These are phyloP conservation scores for Agrotis ipsilon DNA, from an alignment of 2,888 invertebrate species.

Conservation along the genomic window DNA sequence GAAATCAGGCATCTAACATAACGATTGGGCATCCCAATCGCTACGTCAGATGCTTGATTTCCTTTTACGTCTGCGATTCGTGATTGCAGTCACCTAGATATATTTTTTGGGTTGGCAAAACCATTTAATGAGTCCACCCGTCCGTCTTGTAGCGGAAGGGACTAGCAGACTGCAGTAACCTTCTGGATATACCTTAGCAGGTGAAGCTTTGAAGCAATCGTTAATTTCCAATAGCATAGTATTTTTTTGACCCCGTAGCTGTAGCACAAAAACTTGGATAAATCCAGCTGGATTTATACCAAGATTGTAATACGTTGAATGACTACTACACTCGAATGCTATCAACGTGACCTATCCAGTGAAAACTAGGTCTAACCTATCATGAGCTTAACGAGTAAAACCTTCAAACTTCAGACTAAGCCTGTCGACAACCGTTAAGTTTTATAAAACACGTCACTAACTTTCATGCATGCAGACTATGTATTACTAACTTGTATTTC, in stretches of 20 bases:
- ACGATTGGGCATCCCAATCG: too few species aligned
- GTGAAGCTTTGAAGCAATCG: not conserved
- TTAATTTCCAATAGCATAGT: not conserved
- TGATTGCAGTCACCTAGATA: too few species aligned
- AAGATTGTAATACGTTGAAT: not conserved
- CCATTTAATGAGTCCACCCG: too few species aligned
- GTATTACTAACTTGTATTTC: conserved; percentile 13
- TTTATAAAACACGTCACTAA: conserved; percentile 20
- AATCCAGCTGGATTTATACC: not conserved
- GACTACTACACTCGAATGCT: not conserved
- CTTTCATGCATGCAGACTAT: conserved; percentile 3
- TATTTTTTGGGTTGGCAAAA: too few species aligned
- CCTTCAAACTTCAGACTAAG: conserved; percentile 10
- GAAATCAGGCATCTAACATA: not conserved
- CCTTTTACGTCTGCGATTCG: too few species aligned
- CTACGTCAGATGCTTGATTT: too few species aligned
- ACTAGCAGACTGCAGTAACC: too few species aligned
- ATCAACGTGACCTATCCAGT: not conserved
- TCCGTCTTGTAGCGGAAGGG: too few species aligned
- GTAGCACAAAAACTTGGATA: too few species aligned
- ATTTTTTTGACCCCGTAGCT: too few species aligned
- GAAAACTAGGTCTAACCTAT: not conserved
- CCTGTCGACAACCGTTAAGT: conserved; percentile 1
- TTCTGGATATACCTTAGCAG: too few species aligned
- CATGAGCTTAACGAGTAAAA: not conserved